Conservation (phyloP, 1,140 invertebrate species). For the Gonatopus flavifemur region DNA sequence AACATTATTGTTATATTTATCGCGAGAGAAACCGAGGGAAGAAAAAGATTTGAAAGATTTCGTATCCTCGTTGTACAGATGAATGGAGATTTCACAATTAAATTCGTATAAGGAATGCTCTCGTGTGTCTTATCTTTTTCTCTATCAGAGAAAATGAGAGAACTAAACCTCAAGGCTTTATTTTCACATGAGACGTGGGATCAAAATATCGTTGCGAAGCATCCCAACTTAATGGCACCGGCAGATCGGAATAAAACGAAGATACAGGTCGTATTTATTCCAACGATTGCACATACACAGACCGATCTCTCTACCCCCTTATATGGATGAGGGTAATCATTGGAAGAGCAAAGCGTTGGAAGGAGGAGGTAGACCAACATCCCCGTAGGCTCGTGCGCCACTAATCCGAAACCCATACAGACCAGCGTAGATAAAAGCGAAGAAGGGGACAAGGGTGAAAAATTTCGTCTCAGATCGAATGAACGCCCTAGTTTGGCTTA, state of each 20-base stretch:
- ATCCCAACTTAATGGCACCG: slow-evolving; percentile 22
- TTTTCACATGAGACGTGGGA: too few relatives aligned
- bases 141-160: too few relatives aligned
- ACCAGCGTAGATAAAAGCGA: slow-evolving; percentile 25
- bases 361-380: slow-evolving; percentile 19
- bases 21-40: too few relatives aligned
- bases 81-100: too few relatives aligned
- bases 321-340: slow-evolving; percentile 42
- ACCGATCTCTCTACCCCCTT: too few relatives aligned
- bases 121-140: too few relatives aligned
- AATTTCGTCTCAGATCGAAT: slow-evolving; percentile 8
- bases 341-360: slow-evolving; percentile 9
- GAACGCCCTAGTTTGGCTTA: slow-evolving; percentile 5
- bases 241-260: slow-evolving; percentile 26
- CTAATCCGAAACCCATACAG: slow-evolving; percentile 39
- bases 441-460: slow-evolving; percentile 15
- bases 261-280: slow-evolving; percentile 35
- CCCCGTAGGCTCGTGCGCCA: slow-evolving; percentile 17
- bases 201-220: too few relatives aligned
- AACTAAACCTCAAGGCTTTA: too few relatives aligned
- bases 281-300: slow-evolving; percentile 16
- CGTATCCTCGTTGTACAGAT: too few relatives aligned
- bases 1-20: too few relatives aligned
- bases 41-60: too few relatives aligned
- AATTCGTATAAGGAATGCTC: too few relatives aligned